These are phyloP conservation scores for Anhinga rufa DNA, from an alignment of 2,113 vertebrate genomes.

Conservation along the genomic window DNA sequence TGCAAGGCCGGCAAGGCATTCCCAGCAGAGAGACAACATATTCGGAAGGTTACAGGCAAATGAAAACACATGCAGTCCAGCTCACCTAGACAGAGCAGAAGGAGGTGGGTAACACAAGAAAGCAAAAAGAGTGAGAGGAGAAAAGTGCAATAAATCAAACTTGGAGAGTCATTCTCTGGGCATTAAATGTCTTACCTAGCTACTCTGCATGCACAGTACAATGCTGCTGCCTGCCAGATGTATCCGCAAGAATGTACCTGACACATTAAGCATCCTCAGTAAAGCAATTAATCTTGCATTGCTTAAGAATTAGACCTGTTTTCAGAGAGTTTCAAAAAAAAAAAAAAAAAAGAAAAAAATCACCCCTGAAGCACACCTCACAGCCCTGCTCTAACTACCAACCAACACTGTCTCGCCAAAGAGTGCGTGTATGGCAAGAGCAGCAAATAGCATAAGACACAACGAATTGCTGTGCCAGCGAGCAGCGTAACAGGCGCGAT, in stretches of 20 bases:
- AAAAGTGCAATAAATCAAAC: background rate
- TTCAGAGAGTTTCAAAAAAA: background rate
- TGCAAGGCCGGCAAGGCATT: background rate
- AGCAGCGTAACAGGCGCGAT: accelerated
- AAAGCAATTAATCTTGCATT: background rate
- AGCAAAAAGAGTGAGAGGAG: background rate
- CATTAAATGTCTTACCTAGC: background rate
- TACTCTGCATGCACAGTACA: accelerated
- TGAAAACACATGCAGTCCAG: background rate
- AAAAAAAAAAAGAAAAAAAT: background rate
- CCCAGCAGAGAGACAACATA: background rate
- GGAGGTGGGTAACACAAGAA: background rate
- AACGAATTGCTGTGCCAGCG: accelerated
- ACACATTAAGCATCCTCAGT: background rate
- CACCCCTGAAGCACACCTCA: background rate
- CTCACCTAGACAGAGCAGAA: background rate
- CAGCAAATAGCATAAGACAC: background rate
- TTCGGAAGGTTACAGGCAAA: background rate
- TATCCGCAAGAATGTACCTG: background rate
- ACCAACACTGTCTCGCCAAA: background rate
- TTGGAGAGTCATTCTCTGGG: background rate
- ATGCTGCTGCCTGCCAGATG: background rate
- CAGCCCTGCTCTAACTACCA: background rate
- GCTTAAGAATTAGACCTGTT: background rate
- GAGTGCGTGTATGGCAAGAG: accelerated